A percentile compares a stretch with the other conserved stretches of the same genome.
Conservation (phyloP, 2,888 invertebrate genomes). For the Rotaria sp. region DNA sequence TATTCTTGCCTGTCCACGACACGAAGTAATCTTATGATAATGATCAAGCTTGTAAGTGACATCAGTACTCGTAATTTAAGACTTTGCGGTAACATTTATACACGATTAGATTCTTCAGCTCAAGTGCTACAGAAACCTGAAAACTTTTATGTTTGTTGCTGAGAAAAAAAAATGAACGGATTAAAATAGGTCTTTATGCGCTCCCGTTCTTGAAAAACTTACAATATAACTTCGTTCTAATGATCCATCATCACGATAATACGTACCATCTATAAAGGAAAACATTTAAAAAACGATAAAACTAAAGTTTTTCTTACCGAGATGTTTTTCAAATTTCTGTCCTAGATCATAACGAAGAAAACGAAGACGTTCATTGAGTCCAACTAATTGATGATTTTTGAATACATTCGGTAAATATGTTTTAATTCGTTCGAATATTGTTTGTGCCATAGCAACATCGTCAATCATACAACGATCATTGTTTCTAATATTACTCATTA, state of each 20-base stretch:
- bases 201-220: neutral
- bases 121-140: no score
- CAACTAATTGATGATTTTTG: slow-evolving; percentile 43
- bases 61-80: no score
- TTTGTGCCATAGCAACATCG: slow-evolving; percentile 44
- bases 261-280: neutral
- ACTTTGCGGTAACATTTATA: no score
- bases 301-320: slow-evolving; percentile 35
- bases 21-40: no score
- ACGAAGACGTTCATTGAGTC: slow-evolving; percentile 47
- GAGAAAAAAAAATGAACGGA: no score
- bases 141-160: no score
- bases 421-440: slow-evolving; percentile 45
- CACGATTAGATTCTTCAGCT: no score
- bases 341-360: slow-evolving; percentile 47
- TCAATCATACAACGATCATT: slow-evolving; percentile 47
- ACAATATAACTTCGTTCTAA: neutral
- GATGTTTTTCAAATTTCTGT: slow-evolving; percentile 47
- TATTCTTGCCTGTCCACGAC: no score
- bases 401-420: slow-evolving; percentile 44
- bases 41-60: no score
- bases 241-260: neutral
- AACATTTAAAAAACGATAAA: neutral
- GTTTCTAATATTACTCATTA: slow-evolving; percentile 44
- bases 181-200: no score